phyloP scores from a whole-genome alignment of 2,888 invertebrate species.

The Rhaphigaster nebulosa region DNA sequence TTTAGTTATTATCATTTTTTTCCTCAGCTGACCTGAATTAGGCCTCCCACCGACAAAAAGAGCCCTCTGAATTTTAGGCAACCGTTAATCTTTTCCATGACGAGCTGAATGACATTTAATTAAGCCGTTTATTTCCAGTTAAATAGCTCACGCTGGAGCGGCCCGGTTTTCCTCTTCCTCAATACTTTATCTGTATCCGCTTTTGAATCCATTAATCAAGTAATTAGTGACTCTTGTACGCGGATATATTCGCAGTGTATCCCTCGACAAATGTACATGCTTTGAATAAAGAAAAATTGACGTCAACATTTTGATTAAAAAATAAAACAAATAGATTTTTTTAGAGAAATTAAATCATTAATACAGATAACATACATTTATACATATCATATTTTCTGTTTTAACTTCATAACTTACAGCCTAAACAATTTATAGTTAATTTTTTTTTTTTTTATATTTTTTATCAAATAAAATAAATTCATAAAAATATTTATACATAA shows the following conservation, averaged over 20 bases:
- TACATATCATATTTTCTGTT: too few relatives aligned
- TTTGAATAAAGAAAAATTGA: background rate
- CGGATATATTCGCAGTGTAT: background rate
- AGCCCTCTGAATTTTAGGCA: background rate
- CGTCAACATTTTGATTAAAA: too few relatives aligned
- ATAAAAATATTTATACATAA: too few relatives aligned
- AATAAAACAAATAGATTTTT: too few relatives aligned
- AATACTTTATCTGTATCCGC: background rate
- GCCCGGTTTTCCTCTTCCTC: background rate
- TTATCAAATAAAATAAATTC: too few relatives aligned
- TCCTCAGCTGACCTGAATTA: background rate
- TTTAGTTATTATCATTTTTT: background rate
- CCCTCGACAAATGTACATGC: background rate
- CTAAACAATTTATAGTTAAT: too few relatives aligned
- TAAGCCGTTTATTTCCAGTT: slow-evolving; percentile 34
- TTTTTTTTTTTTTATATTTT: too few relatives aligned
- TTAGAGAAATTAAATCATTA: too few relatives aligned
- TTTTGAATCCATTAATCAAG: slow-evolving; percentile 16
- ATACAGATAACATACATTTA: too few relatives aligned
- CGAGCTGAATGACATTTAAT: slow-evolving; percentile 29
- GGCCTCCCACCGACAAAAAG: background rate
- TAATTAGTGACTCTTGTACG: background rate
- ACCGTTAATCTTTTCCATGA: slow-evolving; percentile 5
- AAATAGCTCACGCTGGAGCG: background rate
- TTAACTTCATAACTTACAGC: too few relatives aligned